These are phyloP conservation scores for Colostygia pectinataria DNA, from an alignment of 2,888 invertebrate species.

Conservation along the genomic window DNA sequence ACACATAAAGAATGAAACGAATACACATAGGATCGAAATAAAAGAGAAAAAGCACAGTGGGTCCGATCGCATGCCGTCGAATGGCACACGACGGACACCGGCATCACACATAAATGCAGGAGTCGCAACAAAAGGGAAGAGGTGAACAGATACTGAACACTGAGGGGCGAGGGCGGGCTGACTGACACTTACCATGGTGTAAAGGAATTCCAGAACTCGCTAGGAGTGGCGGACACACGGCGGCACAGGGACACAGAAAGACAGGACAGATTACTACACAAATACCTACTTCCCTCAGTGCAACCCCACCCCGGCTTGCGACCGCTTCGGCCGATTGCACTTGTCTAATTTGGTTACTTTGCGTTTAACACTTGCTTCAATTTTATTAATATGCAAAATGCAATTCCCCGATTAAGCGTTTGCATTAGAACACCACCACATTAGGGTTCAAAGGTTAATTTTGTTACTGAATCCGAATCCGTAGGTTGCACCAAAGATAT, in stretches of 20 bases:
- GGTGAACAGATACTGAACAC: constrained; percentile 82
- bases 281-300: constrained; percentile 84
- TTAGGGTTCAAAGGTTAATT: constrained; percentile 8
- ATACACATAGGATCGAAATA: constrained; percentile 81
- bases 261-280: constrained; percentile 85
- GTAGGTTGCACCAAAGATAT: constrained; percentile 66
- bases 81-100: constrained; percentile 72
- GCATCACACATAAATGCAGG: constrained; percentile 82
- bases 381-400: constrained; percentile 47
- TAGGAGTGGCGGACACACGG: constrained; percentile 89
- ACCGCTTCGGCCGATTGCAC: constrained; percentile 72
- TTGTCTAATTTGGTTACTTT: constrained; percentile 80
- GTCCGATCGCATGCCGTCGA: constrained; percentile 73
- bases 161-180: constrained; percentile 84
- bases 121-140: constrained; percentile 82
- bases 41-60: constrained; percentile 78
- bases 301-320: constrained; percentile 80
- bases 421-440: constrained; percentile 80
- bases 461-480: constrained; percentile 25
- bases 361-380: constrained; percentile 76
- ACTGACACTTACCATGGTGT: constrained; percentile 98
- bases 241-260: constrained; percentile 88
- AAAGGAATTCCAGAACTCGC: constrained; percentile 99
- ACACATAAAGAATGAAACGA: constrained; percentile 84
- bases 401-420: constrained; percentile 70